Base-by-base conservation (phyloP, 2,113 vertebrate species). In the Telmatochromis sp. region DNA sequence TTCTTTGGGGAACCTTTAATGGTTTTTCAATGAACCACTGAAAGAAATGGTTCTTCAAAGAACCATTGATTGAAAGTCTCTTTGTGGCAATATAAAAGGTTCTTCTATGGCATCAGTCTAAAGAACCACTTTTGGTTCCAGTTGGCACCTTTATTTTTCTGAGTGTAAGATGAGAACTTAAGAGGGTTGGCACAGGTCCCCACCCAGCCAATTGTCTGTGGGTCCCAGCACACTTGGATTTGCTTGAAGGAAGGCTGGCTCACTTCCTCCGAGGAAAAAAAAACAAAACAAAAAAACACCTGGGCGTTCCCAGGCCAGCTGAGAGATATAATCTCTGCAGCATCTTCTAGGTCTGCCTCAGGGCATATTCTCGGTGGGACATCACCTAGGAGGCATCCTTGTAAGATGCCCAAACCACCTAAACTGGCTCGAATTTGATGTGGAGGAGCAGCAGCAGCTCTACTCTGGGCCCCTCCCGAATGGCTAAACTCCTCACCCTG, bases 341-440 rank as follows among this genome's bases (percentile, higher is more conserved):
- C 19, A 6, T 53, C 3, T 53, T 11, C 51, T 53, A 3, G 51
- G 51, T 53, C 51, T 53, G 19, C 51, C 51, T 11, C 51, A 6
- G 51, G 51, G 51, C 51, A 0, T 53, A 10, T 11, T 53, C 51
- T 10, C 5, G 1, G 9, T 53, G 51, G 9, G 51, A 53, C 51
- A 53, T 53, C 9, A 21, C 51, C 51, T 21, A 53, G 51, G 51
- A 11, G 51, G 19, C 51, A 0, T 53, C 51, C 51, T 53, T 53
- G 51, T 53, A 11, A 53, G 51, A 53, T 53, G 51, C 51, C 51
- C 19, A 11, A 53, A 53, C 51, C 19, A 53, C 51, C 51, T 53
- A 11, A 53, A 11, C 51, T 53, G 51, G 51, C 51, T 21, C 5
- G 0, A 53, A 53, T 53, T 53, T 53, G 19, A 53, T 53, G 51